phyloP scores from a whole-genome alignment of 2,888 invertebrate species.

The Pseudanteris insignis region DNA sequence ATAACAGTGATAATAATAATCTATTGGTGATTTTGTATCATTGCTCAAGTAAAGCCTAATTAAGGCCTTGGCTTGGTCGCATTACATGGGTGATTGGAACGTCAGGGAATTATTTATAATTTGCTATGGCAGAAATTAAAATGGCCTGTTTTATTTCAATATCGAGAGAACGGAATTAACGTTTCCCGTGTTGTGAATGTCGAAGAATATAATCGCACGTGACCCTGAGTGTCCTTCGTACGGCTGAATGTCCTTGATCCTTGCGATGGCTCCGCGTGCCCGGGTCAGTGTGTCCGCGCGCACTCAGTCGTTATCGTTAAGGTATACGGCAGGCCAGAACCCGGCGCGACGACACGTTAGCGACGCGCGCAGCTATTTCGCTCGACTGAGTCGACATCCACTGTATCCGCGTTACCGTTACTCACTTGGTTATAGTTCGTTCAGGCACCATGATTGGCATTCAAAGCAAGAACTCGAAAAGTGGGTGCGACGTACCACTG shows the following conservation, averaged over 20 bases:
- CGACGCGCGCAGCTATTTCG: no score
- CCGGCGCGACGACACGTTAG: constrained; percentile 49
- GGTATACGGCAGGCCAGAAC: constrained; percentile 52
- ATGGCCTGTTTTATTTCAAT: no score
- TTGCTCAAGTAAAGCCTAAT: no score
- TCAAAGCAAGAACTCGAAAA: constrained; percentile 46
- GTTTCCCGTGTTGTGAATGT: background rate
- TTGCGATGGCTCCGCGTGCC: constrained; percentile 21
- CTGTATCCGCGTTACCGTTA: constrained; percentile 58
- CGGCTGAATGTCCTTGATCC: constrained; percentile 57
- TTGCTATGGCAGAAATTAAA: no score
- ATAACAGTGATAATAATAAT: no score
- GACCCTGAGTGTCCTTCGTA: constrained; percentile 20
- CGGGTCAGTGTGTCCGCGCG: constrained; percentile 32
- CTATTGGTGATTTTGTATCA: no score
- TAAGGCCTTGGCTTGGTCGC: no score
- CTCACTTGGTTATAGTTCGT: constrained; percentile 45
- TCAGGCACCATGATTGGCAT: constrained; percentile 42
- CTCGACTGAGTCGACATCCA: constrained; percentile 56
- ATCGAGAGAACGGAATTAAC: no score
- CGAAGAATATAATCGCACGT: background rate
- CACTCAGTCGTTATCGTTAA: constrained; percentile 19
- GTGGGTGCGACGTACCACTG: constrained; percentile 46
- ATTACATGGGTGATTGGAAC: no score
- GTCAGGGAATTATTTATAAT: no score